A percentile compares a stretch with the other conserved stretches of the same genome.
These are phyloP conservation scores for Argynnis bischoffii DNA, from an alignment of 2,888 invertebrate genomes.

Conservation along the genomic window DNA sequence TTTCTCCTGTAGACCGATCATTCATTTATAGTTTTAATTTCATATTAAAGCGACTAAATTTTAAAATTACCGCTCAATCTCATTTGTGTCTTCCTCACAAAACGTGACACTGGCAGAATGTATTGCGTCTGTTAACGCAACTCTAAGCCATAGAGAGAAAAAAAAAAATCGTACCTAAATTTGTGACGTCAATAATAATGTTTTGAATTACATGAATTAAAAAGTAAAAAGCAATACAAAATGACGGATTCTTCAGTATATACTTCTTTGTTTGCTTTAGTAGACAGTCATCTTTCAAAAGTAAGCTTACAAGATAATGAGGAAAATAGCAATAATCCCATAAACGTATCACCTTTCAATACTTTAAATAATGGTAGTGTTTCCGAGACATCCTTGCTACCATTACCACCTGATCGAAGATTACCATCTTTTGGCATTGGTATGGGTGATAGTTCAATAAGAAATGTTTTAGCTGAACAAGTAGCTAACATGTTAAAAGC, in stretches of 20 bases:
- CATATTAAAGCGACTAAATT: too few species aligned
- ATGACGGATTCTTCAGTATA: constrained; percentile 66
- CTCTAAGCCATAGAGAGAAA: too few species aligned
- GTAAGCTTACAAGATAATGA: constrained; percentile 52
- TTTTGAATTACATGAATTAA: constrained; percentile 4
- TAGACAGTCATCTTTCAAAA: constrained; percentile 70
- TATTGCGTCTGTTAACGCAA: too few species aligned
- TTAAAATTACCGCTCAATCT: too few species aligned
- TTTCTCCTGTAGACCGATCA: too few species aligned
- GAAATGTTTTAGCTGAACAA: constrained; percentile 59
- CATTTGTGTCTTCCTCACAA: too few species aligned
- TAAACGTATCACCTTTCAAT: constrained; percentile 45
- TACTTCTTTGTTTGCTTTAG: constrained; percentile 65
- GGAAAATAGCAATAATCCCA: constrained; percentile 42
- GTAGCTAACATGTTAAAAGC: constrained; percentile 70
- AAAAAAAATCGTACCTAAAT: too few species aligned
- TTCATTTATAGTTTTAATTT: too few species aligned
- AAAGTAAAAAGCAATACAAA: constrained; percentile 33
- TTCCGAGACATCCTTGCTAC: constrained; percentile 52
- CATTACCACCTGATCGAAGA: constrained; percentile 48
- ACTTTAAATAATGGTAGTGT: constrained; percentile 41
- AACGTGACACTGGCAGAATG: too few species aligned
- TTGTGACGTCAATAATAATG: background rate
- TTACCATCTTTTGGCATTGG: constrained; percentile 57
- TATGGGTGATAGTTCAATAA: constrained; percentile 53